Evolutionary conservation across 1,140 invertebrate species (phyloP), one percentile per base, ranked within the genome.

Genomic region (Ceratina japonica): DNA sequence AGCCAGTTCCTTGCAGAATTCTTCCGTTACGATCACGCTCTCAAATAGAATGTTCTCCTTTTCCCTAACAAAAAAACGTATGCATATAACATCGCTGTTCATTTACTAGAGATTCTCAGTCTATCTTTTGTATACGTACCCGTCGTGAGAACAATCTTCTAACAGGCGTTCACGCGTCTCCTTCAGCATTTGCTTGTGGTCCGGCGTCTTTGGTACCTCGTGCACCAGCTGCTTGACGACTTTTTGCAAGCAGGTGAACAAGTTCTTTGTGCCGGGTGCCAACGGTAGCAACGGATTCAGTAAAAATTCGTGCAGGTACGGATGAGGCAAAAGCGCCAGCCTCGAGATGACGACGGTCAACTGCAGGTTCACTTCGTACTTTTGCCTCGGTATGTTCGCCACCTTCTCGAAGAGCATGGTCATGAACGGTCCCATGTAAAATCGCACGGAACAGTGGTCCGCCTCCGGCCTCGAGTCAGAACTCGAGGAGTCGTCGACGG

Each of bases 1-100:
- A 51, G 96, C 96, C 52, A 97, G 91, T 90, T 97, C 97, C 91
- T 97, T 97, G 88, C 96, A 97, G 90, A 97, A 97, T 91, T 97
- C 96, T 91, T 97, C 96, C 12, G 96, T 92, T 1, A 97, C 95
- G 84, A 97, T 95, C 22, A 96, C 92, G 79, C 95, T 96, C 89
- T 96, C 95, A 70, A 96, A 94, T 18, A 96, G 90, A 83, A 93
- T 93, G 82, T 94, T 94, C 82, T 94, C 93, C 65, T 94, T 93
- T 5, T 93, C 93, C 78, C 95, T 95, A 91, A 64, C n/a, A 93
- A 93, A 24, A 75, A 1, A 84, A 87, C 81, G 83, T 83, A 81
- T 49, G 31, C n/a, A n/a, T n/a, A n/a, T 31, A 77, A 63, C 27
- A 22, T 62, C n/a, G n/a, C n/a, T 69, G 49, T 72, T 72, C 51